Percentiles rank a stretch among this genome's conserved stretches.
Evolutionary conservation across 2,888 invertebrate species (phyloP).

Genomic region (Cetonia aurata): DNA sequence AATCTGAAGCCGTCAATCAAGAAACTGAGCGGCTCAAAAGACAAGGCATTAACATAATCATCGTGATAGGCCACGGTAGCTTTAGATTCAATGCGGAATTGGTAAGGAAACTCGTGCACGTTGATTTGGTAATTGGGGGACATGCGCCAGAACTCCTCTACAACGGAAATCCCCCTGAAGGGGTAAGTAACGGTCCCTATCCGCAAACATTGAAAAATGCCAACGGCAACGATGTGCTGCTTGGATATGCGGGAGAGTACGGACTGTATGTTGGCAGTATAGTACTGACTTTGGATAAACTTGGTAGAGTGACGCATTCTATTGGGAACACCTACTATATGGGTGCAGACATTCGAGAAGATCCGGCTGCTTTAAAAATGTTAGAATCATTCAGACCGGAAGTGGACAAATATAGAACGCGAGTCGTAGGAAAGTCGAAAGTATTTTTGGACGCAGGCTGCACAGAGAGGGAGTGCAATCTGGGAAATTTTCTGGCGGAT

Average conservation of each 20-base stretch:
- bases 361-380: background rate
- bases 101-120: background rate
- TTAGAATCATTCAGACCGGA: background rate
- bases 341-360: background rate
- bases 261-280: slow-evolving; percentile 86
- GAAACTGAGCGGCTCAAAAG: background rate
- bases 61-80: background rate
- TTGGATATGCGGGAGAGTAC: slow-evolving; percentile 89
- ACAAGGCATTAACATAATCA: background rate
- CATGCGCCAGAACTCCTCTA: background rate
- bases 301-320: slow-evolving; percentile 68
- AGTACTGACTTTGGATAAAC: slow-evolving; percentile 78
- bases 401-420: slow-evolving; percentile 9
- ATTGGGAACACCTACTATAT: background rate
- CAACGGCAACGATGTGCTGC: slow-evolving; percentile 79
- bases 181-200: slow-evolving; percentile 77
- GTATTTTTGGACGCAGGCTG: slow-evolving; percentile 82
- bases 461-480: slow-evolving; percentile 82
- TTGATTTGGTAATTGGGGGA: slow-evolving; percentile 7
- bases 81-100: background rate
- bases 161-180: background rate
- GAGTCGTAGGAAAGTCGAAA: slow-evolving; percentile 75
- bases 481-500: slow-evolving; percentile 86
- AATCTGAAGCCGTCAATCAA: background rate
- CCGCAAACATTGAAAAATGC: slow-evolving; percentile 79